phyloP scores from a whole-genome alignment of 2,888 invertebrate genomes.

The Cephus pulcher region DNA sequence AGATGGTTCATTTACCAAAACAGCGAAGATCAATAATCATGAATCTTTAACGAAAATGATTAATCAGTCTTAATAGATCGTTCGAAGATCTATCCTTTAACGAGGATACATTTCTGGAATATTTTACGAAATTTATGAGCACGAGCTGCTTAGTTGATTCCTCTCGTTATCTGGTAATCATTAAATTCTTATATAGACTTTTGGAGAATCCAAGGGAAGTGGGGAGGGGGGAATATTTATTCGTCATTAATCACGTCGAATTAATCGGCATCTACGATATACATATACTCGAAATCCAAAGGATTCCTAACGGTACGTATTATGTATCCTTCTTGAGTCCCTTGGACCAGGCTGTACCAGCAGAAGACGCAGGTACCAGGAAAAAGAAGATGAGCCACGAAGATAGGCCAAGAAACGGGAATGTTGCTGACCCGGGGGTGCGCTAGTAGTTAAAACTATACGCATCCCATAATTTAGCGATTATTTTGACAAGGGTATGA shows the following conservation, averaged over 20 bases:
- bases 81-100: not conserved
- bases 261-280: not conserved
- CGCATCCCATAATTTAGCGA: slow-evolving; percentile 63
- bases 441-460: slow-evolving; percentile 51
- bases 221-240: not conserved
- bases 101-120: not conserved
- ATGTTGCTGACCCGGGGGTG: slow-evolving; percentile 14
- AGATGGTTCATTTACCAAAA: too few species aligned
- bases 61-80: not conserved
- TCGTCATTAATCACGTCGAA: not conserved
- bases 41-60: not conserved
- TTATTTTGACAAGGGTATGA: slow-evolving; percentile 65
- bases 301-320: not conserved
- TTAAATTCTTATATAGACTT: not conserved
- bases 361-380: not conserved
- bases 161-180: not conserved
- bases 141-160: not conserved
- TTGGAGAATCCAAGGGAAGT: not conserved
- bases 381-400: slow-evolving; percentile 11
- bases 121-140: not conserved
- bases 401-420: slow-evolving; percentile 6
- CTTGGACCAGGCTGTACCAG: not conserved
- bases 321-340: not conserved
- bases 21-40: not conserved
- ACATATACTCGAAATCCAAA: not conserved